Base-by-base conservation (phyloP, 2,888 invertebrate genomes). In the Agrotis puta region DNA sequence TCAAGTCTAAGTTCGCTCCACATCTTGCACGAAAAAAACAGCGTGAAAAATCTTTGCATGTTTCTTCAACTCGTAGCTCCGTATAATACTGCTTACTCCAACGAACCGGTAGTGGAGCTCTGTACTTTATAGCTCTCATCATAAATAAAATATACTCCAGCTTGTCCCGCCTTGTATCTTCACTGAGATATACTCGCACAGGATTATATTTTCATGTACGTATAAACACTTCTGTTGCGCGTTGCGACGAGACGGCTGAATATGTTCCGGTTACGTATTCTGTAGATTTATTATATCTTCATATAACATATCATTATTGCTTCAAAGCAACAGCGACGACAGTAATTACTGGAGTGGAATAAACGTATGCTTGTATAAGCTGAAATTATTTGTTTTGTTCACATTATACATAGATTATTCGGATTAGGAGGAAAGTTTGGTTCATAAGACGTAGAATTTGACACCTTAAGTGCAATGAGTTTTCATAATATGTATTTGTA, bases 161-260 rank as follows among this genome's bases (percentile, higher is more conserved):
- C 24, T 53, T 50, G 47, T 64, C 51, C 59, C 39, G 64, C 47
- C 58, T 62, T 54, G 58, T 62, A 74, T 69, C 75, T 72, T 72
- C 20, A n/a, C 62, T 79, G 14, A 24, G 58, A 50, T 65, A 74
- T 54, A 63, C 61, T 57, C 22, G 57, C 61, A n/a, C 39, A 45
- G 45, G 48, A 68, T 77, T 79, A 79, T 74, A 74, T 74, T 79
- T 68, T 79, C 62, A 74, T 74, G 67, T 56, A 79, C 47, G 16
- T 64, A 67, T 72, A 64, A 76, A 78, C 56, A 62, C 57, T 59
- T 77, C 20, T 70, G 58, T 53, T 57, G 47, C 14, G 43, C 56
- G 33, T 59, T 61, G 39, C 27, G 20, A 43, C 24, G 62, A 50
- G 74, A 45, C 43, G 53, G 27, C 58, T 53, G 50, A 24, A 53